Conservation (phyloP, 2,888 invertebrate species). For the Cataglyphis livida region DNA sequence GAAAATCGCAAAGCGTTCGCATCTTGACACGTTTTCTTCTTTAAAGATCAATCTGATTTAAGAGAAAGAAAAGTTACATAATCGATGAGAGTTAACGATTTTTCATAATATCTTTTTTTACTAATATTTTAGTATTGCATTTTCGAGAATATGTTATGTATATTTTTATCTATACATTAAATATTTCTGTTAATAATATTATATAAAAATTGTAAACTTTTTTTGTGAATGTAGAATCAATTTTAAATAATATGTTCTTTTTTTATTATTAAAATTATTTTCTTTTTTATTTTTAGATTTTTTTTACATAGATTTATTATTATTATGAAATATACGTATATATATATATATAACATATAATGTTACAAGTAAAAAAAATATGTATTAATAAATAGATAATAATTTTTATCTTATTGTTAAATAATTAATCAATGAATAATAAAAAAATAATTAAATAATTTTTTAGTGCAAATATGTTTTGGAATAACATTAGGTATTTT, state of each 20-base stretch:
- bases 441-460: background rate
- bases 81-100: background rate
- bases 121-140: background rate
- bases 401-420: background rate
- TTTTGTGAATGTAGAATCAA: background rate
- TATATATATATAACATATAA: background rate
- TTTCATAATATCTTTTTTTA: background rate
- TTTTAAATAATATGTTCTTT: background rate
- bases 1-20: constrained; percentile 54
- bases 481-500: background rate
- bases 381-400: background rate
- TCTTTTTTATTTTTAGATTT: background rate
- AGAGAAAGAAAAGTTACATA: constrained; percentile 9
- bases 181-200: background rate
- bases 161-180: constrained; percentile 9
- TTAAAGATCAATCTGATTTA: constrained; percentile 39
- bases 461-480: background rate
- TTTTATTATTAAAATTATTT: background rate
- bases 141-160: background rate
- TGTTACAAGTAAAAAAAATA: background rate
- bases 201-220: background rate
- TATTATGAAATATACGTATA: background rate
- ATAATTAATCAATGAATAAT: background rate
- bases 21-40: constrained; percentile 29
- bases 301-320: background rate